These are phyloP conservation scores for fruit fly (Drosophila melanogaster) DNA, from an alignment of 1,140 invertebrate genomes.

Conservation along the genomic window Release_6_plus_ISO1_MT NC_004354.4:17995501-17996000, in stretches of 20 bases:
- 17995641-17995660: conserved; percentile 44
- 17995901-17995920: not conserved
- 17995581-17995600: conserved; percentile 54
- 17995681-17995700: conserved; percentile 15
- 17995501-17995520: not conserved
- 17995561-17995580: not conserved
- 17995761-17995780: conserved; percentile 42
- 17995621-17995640: conserved; percentile 31
- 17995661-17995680: conserved; percentile 48
- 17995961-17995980: conserved; percentile 8
- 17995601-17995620: conserved; percentile 53
- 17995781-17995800: conserved; percentile 26
- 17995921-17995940: not conserved
- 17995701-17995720: not conserved
- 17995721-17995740: no score
- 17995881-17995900: not conserved
- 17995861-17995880: conserved; percentile 6
- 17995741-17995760: not conserved
- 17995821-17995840: conserved; percentile 50
- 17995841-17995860: conserved; percentile 62
- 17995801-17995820: conserved; percentile 20
- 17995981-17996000: conserved; percentile 19
- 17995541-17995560: conserved; percentile 2
- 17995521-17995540: not conserved
- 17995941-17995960: not conserved